Base-by-base conservation (phyloP, 2,888 invertebrate genomes). In the Caenorhabditis doughertyi region DNA sequence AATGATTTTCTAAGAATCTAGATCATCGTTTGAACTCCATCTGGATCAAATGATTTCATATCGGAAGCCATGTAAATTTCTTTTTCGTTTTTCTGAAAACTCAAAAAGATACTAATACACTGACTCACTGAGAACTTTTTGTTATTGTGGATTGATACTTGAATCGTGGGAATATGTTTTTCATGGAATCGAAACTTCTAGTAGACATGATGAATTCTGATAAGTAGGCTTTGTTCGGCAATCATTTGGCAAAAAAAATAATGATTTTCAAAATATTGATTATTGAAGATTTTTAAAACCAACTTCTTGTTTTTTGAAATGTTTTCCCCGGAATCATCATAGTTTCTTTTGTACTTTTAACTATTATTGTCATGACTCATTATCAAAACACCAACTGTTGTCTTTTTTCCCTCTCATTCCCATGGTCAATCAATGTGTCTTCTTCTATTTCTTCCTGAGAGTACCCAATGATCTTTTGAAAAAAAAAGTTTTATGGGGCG, bases 401-500 rank as follows among this genome's bases (percentile, higher is more conserved):
- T 64, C 16, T 9, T 1, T 13, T 29, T 29, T 53, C 25, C 3
- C 25, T 53, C 25, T 5, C 21, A 8, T 39, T 23, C 35, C 27
- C 23, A 8, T 60, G 39, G 44, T 44, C 44, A 60, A 42, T 60
- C 58, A 29, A 16, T 64, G 62, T 44, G 27, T 68, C 27, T 68
- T 42, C 27, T n/a, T n/a, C n/a, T n/a, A n/a, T n/a, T n/a, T 39
- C 39, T 3, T 39, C 27, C 13, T 13, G 39, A 42, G 16, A 39
- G 65, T 65, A 65, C 65, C 29, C 21, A 39, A 65, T 65, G 49
- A 51, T 65, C 49, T 65, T 65, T 65, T 65, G 65, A 65, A 35
- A 51, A 51, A 32, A 11, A 29, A 25, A 39, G 9, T 29, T 32
- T 25, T 18, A 65, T 49, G 65, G 39, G 65, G 65, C 65, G 65